phyloP scores from a whole-genome alignment of 2,888 invertebrate species.

The Physocephala rufipes region DNA sequence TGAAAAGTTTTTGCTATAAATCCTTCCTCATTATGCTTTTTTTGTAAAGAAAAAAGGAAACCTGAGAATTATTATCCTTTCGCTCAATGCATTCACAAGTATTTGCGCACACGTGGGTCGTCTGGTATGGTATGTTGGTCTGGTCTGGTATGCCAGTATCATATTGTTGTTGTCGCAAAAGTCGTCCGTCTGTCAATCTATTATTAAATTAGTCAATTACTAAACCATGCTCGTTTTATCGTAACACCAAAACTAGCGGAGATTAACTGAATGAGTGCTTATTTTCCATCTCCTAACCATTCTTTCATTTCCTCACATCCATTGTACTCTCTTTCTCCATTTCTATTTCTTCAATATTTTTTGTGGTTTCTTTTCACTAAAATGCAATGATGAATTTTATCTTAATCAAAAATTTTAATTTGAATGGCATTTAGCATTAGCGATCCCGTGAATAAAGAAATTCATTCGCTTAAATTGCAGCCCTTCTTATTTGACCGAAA shows the following conservation, averaged over 20 bases:
- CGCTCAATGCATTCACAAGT: slow-evolving; percentile 30
- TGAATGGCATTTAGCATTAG: slow-evolving; percentile 30
- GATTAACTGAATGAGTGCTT: slow-evolving; percentile 40
- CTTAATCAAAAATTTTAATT: slow-evolving; percentile 13
- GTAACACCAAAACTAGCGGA: slow-evolving; percentile 43
- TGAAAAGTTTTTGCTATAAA: slow-evolving; percentile 9
- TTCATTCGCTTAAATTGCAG: slow-evolving; percentile 5
- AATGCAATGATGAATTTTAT: slow-evolving; percentile 17
- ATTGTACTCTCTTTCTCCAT: slow-evolving; percentile 9
- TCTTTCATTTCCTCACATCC: background rate
- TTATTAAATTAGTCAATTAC: slow-evolving; percentile 43
- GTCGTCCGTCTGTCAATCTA: slow-evolving; percentile 36
- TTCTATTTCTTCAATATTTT: slow-evolving; percentile 8
- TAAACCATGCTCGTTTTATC: slow-evolving; percentile 34
- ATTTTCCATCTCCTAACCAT: slow-evolving; percentile 1
- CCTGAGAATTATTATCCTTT: slow-evolving; percentile 26
- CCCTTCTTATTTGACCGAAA: slow-evolving; percentile 21
- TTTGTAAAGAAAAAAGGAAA: slow-evolving; percentile 27
- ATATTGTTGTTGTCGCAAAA: background rate
- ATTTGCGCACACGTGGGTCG: slow-evolving; percentile 26
- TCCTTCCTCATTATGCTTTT: slow-evolving; percentile 14
- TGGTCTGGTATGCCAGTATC: no score
- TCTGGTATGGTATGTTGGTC: slow-evolving; percentile 3
- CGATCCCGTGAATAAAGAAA: slow-evolving; percentile 11
- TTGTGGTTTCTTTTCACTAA: slow-evolving; percentile 20